Percentiles rank a stretch among this genome's conserved stretches.
Conservation (phyloP, 2,113 vertebrate species). For the Jaculus jaculus region DNA sequence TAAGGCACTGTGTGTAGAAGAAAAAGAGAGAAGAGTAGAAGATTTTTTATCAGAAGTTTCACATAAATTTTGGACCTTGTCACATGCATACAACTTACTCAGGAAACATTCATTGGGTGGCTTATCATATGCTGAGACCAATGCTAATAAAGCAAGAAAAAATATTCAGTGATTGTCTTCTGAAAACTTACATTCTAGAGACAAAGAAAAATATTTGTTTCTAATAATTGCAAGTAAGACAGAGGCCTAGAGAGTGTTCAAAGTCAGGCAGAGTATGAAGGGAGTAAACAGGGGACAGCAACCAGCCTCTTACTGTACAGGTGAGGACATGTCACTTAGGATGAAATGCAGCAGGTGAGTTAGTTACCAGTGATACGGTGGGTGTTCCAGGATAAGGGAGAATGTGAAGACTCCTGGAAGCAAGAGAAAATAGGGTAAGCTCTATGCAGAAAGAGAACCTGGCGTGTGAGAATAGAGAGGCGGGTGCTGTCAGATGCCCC, state of each 20-base stretch:
- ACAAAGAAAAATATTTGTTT: background rate
- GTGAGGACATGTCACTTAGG: background rate
- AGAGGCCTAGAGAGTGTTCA: background rate
- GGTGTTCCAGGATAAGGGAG: background rate
- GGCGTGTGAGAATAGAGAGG: background rate
- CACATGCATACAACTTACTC: background rate
- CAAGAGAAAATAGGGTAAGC: background rate
- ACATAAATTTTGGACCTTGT: background rate
- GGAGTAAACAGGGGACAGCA: background rate
- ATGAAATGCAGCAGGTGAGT: background rate
- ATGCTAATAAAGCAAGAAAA: background rate
- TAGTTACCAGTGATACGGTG: background rate
- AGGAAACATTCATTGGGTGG: background rate
- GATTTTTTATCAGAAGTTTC: background rate
- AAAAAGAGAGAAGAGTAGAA: background rate
- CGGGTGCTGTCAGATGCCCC: no score
- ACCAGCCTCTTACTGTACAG: background rate
- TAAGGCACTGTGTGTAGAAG: background rate
- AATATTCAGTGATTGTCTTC: background rate
- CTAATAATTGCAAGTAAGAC: background rate
- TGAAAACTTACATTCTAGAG: background rate
- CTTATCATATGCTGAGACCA: background rate
- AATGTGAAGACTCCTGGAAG: background rate
- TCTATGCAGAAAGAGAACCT: background rate
- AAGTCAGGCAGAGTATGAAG: background rate